Evolutionary conservation across 1,140 invertebrate species (phyloP).

Genomic region (Microplitis mediator): DNA sequence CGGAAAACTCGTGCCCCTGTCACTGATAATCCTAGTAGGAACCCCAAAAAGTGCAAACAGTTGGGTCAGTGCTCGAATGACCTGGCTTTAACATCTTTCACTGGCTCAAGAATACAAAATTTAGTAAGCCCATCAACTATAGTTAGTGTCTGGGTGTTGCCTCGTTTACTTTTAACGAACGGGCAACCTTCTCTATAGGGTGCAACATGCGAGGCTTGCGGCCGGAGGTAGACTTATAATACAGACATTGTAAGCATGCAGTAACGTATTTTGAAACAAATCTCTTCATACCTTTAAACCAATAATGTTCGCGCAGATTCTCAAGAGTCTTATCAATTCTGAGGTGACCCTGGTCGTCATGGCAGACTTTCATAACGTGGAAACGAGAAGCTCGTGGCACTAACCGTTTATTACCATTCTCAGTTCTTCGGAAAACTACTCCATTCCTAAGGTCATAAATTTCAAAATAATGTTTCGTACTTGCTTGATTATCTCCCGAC

Average conservation of each 20-base stretch:
- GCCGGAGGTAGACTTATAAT: conserved; percentile 26
- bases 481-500: neutral
- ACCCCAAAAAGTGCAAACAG: too few relatives aligned
- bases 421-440: conserved; percentile 35
- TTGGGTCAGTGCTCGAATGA: too few relatives aligned
- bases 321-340: conserved; percentile 37
- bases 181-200: too few relatives aligned
- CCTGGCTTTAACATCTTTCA: too few relatives aligned
- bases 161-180: too few relatives aligned
- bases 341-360: conserved; percentile 45
- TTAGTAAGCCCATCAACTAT: too few relatives aligned
- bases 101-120: too few relatives aligned
- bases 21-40: too few relatives aligned
- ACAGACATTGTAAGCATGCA: conserved; percentile 30
- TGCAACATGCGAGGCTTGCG: too few relatives aligned
- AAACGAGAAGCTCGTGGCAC: conserved; percentile 39
- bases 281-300: conserved; percentile 38
- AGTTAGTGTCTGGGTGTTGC: too few relatives aligned
- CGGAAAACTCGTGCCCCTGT: too few relatives aligned
- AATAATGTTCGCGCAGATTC: conserved; percentile 38
- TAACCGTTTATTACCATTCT: conserved; percentile 36
- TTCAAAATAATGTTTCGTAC: conserved; percentile 25
- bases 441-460: conserved; percentile 24
- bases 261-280: conserved; percentile 35
- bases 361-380: conserved; percentile 41